Evolutionary conservation across 2,797 vertebrate genomes (phyloP).

Genomic region (Danio kyathit): DNA sequence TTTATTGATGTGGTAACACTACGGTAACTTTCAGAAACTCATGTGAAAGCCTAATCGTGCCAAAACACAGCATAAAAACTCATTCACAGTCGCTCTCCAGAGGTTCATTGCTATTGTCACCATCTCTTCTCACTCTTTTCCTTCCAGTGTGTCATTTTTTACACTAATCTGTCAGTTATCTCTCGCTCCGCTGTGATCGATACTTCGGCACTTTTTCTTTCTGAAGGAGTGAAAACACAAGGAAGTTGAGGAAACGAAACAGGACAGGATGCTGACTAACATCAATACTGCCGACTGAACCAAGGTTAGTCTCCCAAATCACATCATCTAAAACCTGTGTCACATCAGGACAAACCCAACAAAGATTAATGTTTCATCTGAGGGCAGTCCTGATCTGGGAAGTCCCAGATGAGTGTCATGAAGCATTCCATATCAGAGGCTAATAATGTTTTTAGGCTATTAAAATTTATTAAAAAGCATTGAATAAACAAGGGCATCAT

Average conservation of each 20-base stretch:
- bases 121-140: constrained; percentile 13
- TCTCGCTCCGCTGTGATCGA: not conserved
- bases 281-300: not conserved
- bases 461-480: not conserved
- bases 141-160: constrained; percentile 2
- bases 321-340: not conserved
- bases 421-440: not conserved
- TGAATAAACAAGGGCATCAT: too few species aligned
- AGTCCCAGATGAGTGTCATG: not conserved
- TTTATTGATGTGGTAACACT: too few species aligned
- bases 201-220: not conserved
- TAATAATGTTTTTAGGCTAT: not conserved
- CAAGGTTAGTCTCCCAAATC: not conserved
- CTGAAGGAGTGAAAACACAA: not conserved
- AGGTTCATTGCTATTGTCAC: constrained; percentile 9
- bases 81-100: constrained; percentile 1
- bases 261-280: not conserved
- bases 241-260: constrained; percentile 7
- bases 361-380: not conserved
- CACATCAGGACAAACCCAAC: not conserved
- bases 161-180: not conserved
- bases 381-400: not conserved
- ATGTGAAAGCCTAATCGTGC: not conserved
- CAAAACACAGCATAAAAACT: not conserved
- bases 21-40: not conserved